Base-by-base conservation (phyloP, 1,140 invertebrate species). In the Patella vulgata region DNA sequence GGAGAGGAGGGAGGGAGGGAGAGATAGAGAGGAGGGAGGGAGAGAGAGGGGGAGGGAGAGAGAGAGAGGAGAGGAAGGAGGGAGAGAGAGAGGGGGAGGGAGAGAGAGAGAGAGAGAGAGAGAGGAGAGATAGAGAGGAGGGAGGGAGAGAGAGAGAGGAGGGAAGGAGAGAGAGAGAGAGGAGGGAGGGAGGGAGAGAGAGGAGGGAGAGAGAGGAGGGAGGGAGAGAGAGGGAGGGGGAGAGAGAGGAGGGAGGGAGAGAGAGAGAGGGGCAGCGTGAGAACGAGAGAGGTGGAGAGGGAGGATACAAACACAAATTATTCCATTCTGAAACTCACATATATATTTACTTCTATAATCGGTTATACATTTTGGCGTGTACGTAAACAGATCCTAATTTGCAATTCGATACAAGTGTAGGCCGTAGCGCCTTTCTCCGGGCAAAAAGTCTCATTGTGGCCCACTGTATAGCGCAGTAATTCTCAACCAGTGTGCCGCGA, bases 201-300 rank as follows among this genome's bases (percentile, higher is more conserved):
- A 28, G 21, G 19, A 30, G 36, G 19, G 19, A 52, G 39, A 30
- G n/a, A 42, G 47, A 52, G 30, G 27, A 52, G 19, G 30, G 51
- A 39, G 27, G 28, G 36, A n/a, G 33, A 27, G 30, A 42, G 31
- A 6, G 6, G 31, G 42, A 27, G n/a, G 21, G 30, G 36, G n/a
- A 28, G 14, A 19, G 23, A 21, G 21, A 30, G 21, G 14, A 25
- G 27, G 31, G 30, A 30, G 31, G 40, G 30, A 33, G 2, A 39
- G 33, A 54, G 47, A 52, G 33, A 43, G 9, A 61, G 17, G 27
- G 31, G 31, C 27, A 53, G 50, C 52, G 27, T 39, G 39, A 61
- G 21, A 53, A 28, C 25, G 25, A 40, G 50, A 61, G 27, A 33
- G 47, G 44, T 12, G 43, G 23, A 43, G 28, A 36, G 57, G 40